phyloP scores from a whole-genome alignment of 2,113 vertebrate species.

The Xyrauchen texanus region DNA sequence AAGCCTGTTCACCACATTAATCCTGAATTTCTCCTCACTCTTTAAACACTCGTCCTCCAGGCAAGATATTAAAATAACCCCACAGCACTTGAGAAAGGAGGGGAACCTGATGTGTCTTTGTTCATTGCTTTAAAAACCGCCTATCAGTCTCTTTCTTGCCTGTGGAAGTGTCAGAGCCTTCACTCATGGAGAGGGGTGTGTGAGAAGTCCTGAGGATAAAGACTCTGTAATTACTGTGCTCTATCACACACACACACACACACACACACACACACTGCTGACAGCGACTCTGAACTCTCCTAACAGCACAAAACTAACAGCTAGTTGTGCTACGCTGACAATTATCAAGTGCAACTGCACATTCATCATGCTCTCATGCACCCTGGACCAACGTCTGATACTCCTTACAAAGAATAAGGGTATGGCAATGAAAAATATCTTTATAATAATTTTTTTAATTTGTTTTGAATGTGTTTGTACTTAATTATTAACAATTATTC shows the following conservation, averaged over 20 bases:
- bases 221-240: constrained; percentile 14
- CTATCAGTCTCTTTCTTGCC: not conserved
- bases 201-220: constrained; percentile 42
- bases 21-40: constrained; percentile 37
- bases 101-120: constrained; percentile 19
- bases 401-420: no score
- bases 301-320: no score
- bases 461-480: no score
- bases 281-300: no score
- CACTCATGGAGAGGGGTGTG: constrained; percentile 36
- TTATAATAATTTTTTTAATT: no score
- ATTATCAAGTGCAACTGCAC: no score
- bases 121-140: constrained; percentile 27
- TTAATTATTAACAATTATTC: no score
- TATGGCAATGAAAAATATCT: no score
- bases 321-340: no score
- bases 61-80: constrained; percentile 29
- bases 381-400: no score
- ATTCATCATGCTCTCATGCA: no score
- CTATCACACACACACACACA: not conserved
- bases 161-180: not conserved
- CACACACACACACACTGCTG: no score
- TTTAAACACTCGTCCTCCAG: constrained; percentile 37
- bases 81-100: constrained; percentile 21
- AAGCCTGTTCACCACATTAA: constrained; percentile 30